Evolutionary conservation across 1,140 invertebrate species (phyloP).

Genomic region (Pseudomyrmex cubaensis): DNA sequence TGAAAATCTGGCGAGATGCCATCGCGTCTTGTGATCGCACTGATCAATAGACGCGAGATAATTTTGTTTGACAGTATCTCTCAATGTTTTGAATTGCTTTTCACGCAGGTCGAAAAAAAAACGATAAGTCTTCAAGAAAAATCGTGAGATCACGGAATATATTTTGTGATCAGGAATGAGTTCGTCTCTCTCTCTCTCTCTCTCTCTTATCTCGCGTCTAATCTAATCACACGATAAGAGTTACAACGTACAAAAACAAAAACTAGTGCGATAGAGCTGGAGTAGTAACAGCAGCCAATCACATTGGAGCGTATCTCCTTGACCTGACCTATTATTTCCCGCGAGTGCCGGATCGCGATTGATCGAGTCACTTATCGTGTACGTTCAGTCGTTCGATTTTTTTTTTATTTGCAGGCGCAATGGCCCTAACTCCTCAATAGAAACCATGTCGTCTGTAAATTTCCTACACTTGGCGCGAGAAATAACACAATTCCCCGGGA

Average conservation of each 20-base stretch:
- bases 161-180: not conserved
- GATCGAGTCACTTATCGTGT: not conserved
- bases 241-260: not conserved
- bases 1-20: too few species aligned
- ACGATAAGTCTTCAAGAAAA: too few species aligned
- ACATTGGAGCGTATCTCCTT: not conserved
- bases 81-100: too few species aligned
- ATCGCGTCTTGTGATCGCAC: too few species aligned
- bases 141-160: not conserved
- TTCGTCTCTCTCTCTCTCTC: too few species aligned
- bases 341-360: not conserved
- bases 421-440: not conserved
- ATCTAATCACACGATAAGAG: not conserved
- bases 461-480: not conserved
- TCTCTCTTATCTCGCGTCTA: too few species aligned
- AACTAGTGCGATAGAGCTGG: not conserved
- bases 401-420: not conserved
- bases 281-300: not conserved
- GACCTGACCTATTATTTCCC: not conserved
- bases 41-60: too few species aligned
- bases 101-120: too few species aligned
- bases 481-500: slow-evolving; percentile 7
- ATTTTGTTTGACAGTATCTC: too few species aligned
- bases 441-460: not conserved
- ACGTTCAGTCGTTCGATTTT: not conserved